Evolutionary conservation across 2,113 vertebrate genomes (phyloP), one percentile per base, ranked within the genome.

Genomic region (Tachysurus fulvidraco): DNA sequence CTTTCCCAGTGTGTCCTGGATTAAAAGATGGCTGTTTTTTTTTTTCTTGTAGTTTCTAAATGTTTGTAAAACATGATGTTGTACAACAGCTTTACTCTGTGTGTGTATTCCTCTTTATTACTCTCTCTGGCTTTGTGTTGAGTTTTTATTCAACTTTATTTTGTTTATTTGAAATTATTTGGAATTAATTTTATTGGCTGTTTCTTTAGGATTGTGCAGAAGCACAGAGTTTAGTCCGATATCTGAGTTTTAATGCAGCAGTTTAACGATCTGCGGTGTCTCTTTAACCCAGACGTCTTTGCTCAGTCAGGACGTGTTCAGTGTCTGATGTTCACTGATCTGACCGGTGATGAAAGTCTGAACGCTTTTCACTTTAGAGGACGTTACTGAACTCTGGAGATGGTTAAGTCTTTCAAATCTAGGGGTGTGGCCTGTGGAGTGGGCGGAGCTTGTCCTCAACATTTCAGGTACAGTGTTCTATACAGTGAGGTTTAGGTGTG

Each of bases 41-140:
- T 23, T 55, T 55, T 52, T 17, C 84, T 84, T 83, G 73, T 88
- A 84, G 46, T 87, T 76, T 81, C 23, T 87, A 80, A 81, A 30
- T 84, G 83, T 55, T 88, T 88, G 73, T 80, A 83, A 85, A 85
- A 71, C 19, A 60, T 65, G 64, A 77, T 78, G 76, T 91, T 78
- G 76, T 91, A 62, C 79, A 77, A 85, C 84, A 86, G 88, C 81
- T 84, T 90, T 79, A 62, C 71, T 89, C 65, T 23, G 90, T 92
- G 90, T 89, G 83, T 86, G n/a, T 36, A 30, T n/a, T n/a, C 9
- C 10, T n/a, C 62, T n/a, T n/a, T 25, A 21, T 62, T 10, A 5
- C 59, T 21, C 23, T 62, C 60, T 6, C n/a, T 9, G 30, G 1
- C 67, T 30, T 30, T 44, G 17, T 9, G 2, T 17, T 36, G 62